Percentiles rank a stretch among this genome's conserved stretches.
Conservation (phyloP, 37 sponge, comb jelly and placozoan genomes). For the Oopsacas minuta region DNA sequence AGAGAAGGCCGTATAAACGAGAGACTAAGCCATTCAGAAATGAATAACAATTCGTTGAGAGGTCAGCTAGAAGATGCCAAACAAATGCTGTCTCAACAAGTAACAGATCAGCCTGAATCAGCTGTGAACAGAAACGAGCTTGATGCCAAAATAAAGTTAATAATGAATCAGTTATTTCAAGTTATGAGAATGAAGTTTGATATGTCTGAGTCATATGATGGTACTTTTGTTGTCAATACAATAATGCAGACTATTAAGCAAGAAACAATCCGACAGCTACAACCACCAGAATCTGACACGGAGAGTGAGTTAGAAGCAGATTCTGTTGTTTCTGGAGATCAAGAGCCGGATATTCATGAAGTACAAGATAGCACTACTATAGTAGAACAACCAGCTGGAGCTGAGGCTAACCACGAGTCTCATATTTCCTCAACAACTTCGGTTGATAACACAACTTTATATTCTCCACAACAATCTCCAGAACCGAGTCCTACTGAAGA, state of each 20-base stretch:
- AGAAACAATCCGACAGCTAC: neutral
- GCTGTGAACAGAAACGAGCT: slow-evolving; percentile 22
- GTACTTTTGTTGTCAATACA: neutral
- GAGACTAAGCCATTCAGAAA: neutral
- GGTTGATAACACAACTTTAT: neutral
- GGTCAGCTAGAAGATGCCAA: neutral
- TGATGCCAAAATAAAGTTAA: slow-evolving; percentile 49
- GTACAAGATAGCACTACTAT: neutral
- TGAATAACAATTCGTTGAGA: neutral
- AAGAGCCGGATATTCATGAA: neutral
- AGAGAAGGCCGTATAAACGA: neutral
- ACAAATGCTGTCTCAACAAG: neutral
- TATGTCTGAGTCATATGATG: neutral
- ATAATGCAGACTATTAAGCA: slow-evolving; percentile 16
- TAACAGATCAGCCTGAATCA: neutral
- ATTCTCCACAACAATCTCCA: neutral
- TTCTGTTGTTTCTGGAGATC: neutral
- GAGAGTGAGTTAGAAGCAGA: neutral
- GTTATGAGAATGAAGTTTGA: slow-evolving; percentile 37
- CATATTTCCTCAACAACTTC: neutral
- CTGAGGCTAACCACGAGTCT: neutral
- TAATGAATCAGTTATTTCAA: slow-evolving; percentile 72
- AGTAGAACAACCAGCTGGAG: neutral
- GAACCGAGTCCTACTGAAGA: neutral
- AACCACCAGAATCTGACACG: neutral